These are phyloP conservation scores for Plutella xylostella DNA, from an alignment of 2,888 invertebrate genomes.

Conservation along the genomic window DNA sequence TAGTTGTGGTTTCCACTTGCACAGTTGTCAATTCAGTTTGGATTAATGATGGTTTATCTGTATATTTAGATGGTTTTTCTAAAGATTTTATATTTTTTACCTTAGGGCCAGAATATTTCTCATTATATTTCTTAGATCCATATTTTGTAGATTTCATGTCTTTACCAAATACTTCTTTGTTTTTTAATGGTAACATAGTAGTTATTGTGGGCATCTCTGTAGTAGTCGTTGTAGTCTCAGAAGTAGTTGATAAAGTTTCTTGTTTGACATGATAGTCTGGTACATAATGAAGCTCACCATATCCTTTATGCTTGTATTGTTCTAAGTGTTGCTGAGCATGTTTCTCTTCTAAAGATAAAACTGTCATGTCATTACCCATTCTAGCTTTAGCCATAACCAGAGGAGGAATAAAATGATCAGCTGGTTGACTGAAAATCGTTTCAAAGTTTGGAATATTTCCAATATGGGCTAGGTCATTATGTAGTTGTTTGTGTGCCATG, in stretches of 20 bases:
- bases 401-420: slow-evolving; percentile 63
- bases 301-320: slow-evolving; percentile 29
- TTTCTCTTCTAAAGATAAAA: slow-evolving; percentile 59
- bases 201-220: slow-evolving; percentile 9
- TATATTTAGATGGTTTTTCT: slow-evolving; percentile 22
- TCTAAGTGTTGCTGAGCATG: slow-evolving; percentile 54
- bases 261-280: slow-evolving; percentile 13
- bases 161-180: slow-evolving; percentile 29
- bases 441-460: slow-evolving; percentile 58
- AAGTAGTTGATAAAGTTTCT: slow-evolving; percentile 10
- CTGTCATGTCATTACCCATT: slow-evolving; percentile 61
- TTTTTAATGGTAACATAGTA: slow-evolving; percentile 15
- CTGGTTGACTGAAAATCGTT: slow-evolving; percentile 59
- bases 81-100: slow-evolving; percentile 26
- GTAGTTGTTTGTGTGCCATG: slow-evolving; percentile 52
- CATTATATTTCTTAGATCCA: slow-evolving; percentile 48
- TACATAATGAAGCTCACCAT: slow-evolving; percentile 11
- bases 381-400: slow-evolving; percentile 65
- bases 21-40: slow-evolving; percentile 17
- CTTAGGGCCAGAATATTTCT: slow-evolving; percentile 37
- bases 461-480: slow-evolving; percentile 51
- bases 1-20: slow-evolving; percentile 18
- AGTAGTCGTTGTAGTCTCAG: slow-evolving; percentile 21
- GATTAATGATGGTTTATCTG: slow-evolving; percentile 9
- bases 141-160: slow-evolving; percentile 27